phyloP scores from a whole-genome alignment of 1,140 invertebrate species.

The Bombus consobrinus region DNA sequence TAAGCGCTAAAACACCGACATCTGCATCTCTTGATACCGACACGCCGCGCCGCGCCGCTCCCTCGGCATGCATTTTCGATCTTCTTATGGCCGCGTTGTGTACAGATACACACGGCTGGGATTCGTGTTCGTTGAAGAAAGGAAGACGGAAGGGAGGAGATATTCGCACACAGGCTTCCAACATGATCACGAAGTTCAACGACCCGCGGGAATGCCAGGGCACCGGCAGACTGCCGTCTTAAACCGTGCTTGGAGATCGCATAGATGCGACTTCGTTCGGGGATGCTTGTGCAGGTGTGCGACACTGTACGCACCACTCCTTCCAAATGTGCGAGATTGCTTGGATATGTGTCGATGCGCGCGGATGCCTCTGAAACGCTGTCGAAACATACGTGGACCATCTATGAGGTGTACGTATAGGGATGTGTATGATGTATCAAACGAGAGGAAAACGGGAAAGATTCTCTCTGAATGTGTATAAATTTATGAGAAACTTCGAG shows the following conservation, averaged over 20 bases:
- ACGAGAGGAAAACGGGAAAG: too few species aligned
- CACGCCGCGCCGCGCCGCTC: slow-evolving; percentile 1
- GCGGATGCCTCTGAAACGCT: background rate
- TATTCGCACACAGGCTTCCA: slow-evolving; percentile 52
- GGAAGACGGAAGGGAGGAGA: slow-evolving; percentile 59
- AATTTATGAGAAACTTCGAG: too few species aligned
- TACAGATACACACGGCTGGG: slow-evolving; percentile 16
- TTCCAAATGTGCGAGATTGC: slow-evolving; percentile 15
- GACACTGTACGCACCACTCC: background rate
- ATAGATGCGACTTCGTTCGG: slow-evolving; percentile 50
- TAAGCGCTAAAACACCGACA: too few species aligned
- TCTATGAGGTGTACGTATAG: too few species aligned
- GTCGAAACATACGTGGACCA: slow-evolving; percentile 8
- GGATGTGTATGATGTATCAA: too few species aligned
- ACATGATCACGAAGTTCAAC: slow-evolving; percentile 65
- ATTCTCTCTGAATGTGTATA: too few species aligned
- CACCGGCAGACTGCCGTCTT: slow-evolving; percentile 69
- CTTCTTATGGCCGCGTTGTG: slow-evolving; percentile 40
- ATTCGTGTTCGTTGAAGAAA: slow-evolving; percentile 55
- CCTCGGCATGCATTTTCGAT: slow-evolving; percentile 29
- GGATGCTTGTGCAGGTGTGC: slow-evolving; percentile 34
- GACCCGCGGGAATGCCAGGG: slow-evolving; percentile 69
- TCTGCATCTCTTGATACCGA: slow-evolving; percentile 36
- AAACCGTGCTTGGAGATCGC: slow-evolving; percentile 63
- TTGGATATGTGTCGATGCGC: slow-evolving; percentile 34